Conservation (phyloP, 2,888 invertebrate genomes). For the Tigriopus californicus region DNA sequence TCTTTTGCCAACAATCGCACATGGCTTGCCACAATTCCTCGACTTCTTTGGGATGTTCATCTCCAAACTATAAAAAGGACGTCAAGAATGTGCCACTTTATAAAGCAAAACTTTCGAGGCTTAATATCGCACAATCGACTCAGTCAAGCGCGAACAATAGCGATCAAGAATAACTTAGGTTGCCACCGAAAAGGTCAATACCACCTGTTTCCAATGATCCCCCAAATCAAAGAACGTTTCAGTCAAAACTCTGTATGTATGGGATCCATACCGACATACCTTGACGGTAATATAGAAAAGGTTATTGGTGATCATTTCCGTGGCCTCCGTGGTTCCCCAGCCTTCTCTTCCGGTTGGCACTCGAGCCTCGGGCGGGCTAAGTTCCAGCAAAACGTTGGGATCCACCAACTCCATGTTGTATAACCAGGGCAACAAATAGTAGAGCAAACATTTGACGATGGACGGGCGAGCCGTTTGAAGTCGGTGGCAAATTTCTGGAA, state of each 20-base stretch:
- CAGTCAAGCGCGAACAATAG: too few species aligned
- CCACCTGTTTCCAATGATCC: neutral
- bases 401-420: constrained; percentile 97
- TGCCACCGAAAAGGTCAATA: too few species aligned
- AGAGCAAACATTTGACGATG: constrained; percentile 70
- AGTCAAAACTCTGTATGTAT: neutral
- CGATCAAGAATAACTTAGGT: too few species aligned
- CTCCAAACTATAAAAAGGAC: constrained; percentile 53
- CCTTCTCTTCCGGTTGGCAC: constrained; percentile 56
- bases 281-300: constrained; percentile 93
- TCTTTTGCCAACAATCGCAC: constrained; percentile 90
- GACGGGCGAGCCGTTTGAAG: constrained; percentile 88
- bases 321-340: constrained; percentile 96
- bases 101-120: too few species aligned
- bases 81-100: too few species aligned
- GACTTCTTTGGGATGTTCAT: constrained; percentile 83
- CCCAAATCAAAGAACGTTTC: neutral
- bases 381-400: constrained; percentile 46
- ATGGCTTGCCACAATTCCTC: constrained; percentile 91
- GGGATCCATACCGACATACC: constrained; percentile 33
- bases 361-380: constrained; percentile 1
- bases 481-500: constrained; percentile 79
- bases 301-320: constrained; percentile 97
- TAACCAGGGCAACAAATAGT: constrained; percentile 88
- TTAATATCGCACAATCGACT: too few species aligned